Evolutionary conservation across 1,140 invertebrate species (phyloP), one percentile per base, ranked within the genome.

Genomic region (Apis dorsata): DNA sequence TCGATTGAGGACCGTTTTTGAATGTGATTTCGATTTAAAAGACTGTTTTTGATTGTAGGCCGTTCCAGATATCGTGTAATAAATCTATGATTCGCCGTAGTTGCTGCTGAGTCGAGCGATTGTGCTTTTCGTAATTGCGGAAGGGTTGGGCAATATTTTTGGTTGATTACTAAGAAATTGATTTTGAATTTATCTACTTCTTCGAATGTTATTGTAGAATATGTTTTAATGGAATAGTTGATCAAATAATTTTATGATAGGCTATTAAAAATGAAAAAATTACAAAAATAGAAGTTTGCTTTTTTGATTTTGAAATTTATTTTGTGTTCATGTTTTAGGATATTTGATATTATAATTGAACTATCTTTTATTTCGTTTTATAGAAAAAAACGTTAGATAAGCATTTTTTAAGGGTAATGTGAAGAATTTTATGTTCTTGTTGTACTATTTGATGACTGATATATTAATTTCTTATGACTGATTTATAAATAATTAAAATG

Each of bases 1-100:
- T 85, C 72, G 80, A 44, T 44, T 7, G 34, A 44, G 34, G 34
- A 44, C 34, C 34, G 34, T 44, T 44, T 44, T 7, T 44, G 34
- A 82, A 87, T 89, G 90, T 87, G 28, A 86, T 87, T 59, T 91
- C 87, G 86, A 85, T 90, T 89, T 70, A 90, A 86, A 92, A 92
- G 91, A 93, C 91, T 92, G 92, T 88, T 91, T 85, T 83, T 89
- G 90, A 88, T 89, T 90, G 91, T 82, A 81, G 69, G 71, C 63
- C 60, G 62, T 81, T 84, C 34, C 44, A 65, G 28, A 28, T 34
- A 55, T 69, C 44, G 65, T 66, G 34, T 76, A 28, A 76, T 4
- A 15, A 44, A 10, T 28, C 13, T 44, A 62, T 59, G 13, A 62
- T 74, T 49, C n/a, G 60, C 59, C 21, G n/a, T 13, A 3, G 12